Conservation (phyloP, 2,113 vertebrate species). For the Saguinus midas region DNA sequence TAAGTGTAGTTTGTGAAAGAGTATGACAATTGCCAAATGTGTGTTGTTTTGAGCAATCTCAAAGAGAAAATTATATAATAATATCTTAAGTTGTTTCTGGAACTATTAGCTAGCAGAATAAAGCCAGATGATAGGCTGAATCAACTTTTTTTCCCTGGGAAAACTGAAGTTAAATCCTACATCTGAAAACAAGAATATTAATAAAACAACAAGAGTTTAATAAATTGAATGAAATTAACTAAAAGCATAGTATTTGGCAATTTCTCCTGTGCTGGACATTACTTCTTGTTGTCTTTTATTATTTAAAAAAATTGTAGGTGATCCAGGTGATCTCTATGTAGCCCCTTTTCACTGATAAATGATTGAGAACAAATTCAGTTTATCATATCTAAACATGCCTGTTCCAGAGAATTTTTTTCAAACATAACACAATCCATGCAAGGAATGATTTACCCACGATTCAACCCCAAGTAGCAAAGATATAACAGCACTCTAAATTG, state of each 20-base stretch:
- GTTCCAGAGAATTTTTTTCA: background rate
- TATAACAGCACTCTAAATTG: background rate
- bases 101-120: constrained; percentile 22
- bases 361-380: background rate
- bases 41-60: constrained; percentile 15
- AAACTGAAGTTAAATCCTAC: background rate
- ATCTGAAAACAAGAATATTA: constrained; percentile 25
- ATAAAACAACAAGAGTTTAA: background rate
- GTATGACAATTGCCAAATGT: background rate
- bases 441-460: background rate
- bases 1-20: background rate
- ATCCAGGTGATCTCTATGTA: background rate
- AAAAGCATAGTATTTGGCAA: constrained; percentile 18
- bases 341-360: background rate
- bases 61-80: constrained; percentile 24
- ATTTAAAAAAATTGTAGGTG: background rate
- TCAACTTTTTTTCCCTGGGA: background rate
- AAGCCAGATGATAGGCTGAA: background rate
- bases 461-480: background rate
- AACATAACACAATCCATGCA: background rate
- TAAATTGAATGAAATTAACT: constrained; percentile 44
- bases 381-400: background rate
- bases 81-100: background rate
- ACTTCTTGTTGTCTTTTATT: background rate
- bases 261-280: background rate